Evolutionary conservation across 2,888 invertebrate species (phyloP), one percentile per base, ranked within the genome.

Genomic region (Tachina grossa): DNA sequence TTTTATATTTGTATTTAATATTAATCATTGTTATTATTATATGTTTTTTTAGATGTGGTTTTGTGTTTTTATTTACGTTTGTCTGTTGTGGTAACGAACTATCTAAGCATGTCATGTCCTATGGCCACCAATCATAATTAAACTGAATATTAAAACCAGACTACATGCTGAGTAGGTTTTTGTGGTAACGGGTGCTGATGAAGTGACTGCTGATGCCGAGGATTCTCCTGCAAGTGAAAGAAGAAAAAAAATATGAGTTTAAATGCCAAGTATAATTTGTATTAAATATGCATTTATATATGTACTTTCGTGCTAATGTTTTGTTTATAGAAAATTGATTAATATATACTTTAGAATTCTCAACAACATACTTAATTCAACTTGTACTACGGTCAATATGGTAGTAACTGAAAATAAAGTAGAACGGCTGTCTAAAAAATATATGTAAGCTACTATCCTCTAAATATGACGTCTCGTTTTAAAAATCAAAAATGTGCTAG

Each of bases 131-230:
- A 90, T 88, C 86, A 88, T 89, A 65, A 90, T 89, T 76, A 91
- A 88, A 82, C 91, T 89, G 78, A 90, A 87, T 14, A 92, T 84
- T 88, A 91, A 87, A 31, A 88, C 90, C 87, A 91, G 84, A 69
- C 90, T 88, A 87, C 90, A 89, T 74, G 90, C 87, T 43, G 90
- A 89, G 84, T 91, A 92, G 22, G 91, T 90, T 84, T 89, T 90
- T 61, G 85, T 83, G 83, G 90, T 90, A 78, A 89, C 89, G 61
- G 92, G 89, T 80, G 92, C 91, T 85, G 92, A 90, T 88, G 92
- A 92, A 86, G 92, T 92, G 19, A 93, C 92, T 78, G 92, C 93
- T 66, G 92, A 92, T 74, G 92, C 92, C 74, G 92, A 92, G 65
- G 92, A 92, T 90, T 92, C 92, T 82, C 92, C 92, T 92, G 88